Base-by-base conservation (phyloP, 2,888 invertebrate genomes). In the Nasonovia ribisnigri region DNA sequence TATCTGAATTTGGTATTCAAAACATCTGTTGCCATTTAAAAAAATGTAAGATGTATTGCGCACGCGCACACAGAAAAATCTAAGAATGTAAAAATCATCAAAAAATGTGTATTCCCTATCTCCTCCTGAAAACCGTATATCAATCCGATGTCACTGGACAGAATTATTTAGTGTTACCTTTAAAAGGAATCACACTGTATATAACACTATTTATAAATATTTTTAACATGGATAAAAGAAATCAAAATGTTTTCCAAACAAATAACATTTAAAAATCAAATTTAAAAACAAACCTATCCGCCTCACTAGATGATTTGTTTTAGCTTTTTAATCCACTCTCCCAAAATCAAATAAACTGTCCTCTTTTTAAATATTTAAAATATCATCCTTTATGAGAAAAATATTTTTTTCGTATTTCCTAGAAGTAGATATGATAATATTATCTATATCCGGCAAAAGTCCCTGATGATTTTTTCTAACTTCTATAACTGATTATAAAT, bases 361-460 rank as follows among this genome's bases (percentile, higher is more conserved):
- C 51, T 11, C 10, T 88, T 88, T 24, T 51, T 1, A 36, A 88
- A 88, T 36, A 36, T 77, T 36, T 88, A 88, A 77, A 88, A 36
- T 36, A 88, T 51, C 36, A 24, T 36, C 1, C 4, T 51, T 87
- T 48, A 48, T 88, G 36, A 0, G 36, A 51, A 88, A 24, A 26
- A 48, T 48, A n/a, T 20, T n/a, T 87, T n/a, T 90, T 90, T 90
- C 24, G 36, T 77, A 51, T 57, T 91, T 84, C 46, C 84, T 46
- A 57, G 91, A 46, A 91, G 29, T 43, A 57, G 24, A 91, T 46
- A 54, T 88, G 92, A 88, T 67, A 48, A n/a, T 51, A 88, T 88
- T 88, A 92, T 92, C 92, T 88, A 88, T 48, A 48, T 48, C 29
- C 48, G 48, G 48, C 26, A 48, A 48, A 48, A 13, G 20, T 86